phyloP scores from a whole-genome alignment of 2,888 invertebrate genomes.

The Poecilus cupreus region DNA sequence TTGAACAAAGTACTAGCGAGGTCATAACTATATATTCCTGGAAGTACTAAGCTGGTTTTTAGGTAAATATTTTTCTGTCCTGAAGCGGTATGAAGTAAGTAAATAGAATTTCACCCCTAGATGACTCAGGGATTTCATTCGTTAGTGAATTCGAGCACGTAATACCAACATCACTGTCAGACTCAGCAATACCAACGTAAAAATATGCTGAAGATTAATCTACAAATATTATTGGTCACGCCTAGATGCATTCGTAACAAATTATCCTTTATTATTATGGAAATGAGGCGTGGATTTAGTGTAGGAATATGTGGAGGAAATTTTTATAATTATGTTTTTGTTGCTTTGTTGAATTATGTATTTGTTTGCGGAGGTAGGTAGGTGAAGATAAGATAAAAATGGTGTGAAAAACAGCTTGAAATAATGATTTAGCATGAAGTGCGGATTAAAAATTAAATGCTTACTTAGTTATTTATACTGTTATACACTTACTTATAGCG shows the following conservation, averaged over 20 bases:
- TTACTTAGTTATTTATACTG: background rate
- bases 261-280: slow-evolving; percentile 26
- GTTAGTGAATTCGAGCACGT: slow-evolving; percentile 23
- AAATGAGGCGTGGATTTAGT: slow-evolving; percentile 29
- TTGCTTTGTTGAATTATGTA: slow-evolving; percentile 10
- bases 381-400: slow-evolving; percentile 25
- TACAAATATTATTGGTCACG: slow-evolving; percentile 36
- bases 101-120: slow-evolving; percentile 38
- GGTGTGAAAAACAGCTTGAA: slow-evolving; percentile 22
- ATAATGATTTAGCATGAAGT: background rate
- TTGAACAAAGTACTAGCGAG: background rate
- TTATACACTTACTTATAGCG: slow-evolving; percentile 16
- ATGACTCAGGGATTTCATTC: slow-evolving; percentile 37
- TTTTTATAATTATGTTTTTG: slow-evolving; percentile 11
- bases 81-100: slow-evolving; percentile 21
- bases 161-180: slow-evolving; percentile 29
- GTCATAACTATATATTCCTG: slow-evolving; percentile 1
- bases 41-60: background rate
- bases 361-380: slow-evolving; percentile 9
- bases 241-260: background rate
- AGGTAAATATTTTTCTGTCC: slow-evolving; percentile 19
- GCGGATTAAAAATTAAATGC: slow-evolving; percentile 24
- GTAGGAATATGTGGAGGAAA: background rate
- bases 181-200: background rate
- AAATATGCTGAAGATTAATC: background rate